Conservation (phyloP, 2,888 invertebrate genomes). For the Xestoiulus laeticollis region DNA sequence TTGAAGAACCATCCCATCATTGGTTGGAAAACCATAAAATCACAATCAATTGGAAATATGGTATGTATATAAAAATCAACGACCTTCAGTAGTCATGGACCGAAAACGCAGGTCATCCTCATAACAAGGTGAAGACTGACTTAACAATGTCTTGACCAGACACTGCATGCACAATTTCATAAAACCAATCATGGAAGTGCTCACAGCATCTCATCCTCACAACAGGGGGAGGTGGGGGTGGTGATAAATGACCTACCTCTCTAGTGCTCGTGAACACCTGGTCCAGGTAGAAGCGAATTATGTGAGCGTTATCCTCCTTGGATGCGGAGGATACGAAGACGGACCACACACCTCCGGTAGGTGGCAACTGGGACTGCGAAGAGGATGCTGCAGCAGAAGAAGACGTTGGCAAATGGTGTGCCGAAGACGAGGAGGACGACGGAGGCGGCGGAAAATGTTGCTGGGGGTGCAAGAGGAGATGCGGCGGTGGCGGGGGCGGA, state of each 20-base stretch:
- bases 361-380: not conserved
- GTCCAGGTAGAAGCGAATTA: slow-evolving; percentile 50
- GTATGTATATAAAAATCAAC: too few species aligned
- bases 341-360: slow-evolving; percentile 49
- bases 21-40: too few species aligned
- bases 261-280: slow-evolving; percentile 50
- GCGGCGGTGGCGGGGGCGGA: slow-evolving; percentile 46
- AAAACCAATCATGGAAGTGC: too few species aligned
- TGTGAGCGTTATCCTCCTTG: slow-evolving; percentile 50
- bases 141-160: too few species aligned
- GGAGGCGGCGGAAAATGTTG: slow-evolving; percentile 40
- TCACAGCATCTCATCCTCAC: not conserved
- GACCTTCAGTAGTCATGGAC: too few species aligned
- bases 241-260: slow-evolving; percentile 31
- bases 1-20: too few species aligned
- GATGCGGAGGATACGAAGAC: slow-evolving; percentile 47
- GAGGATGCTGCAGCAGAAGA: slow-evolving; percentile 9
- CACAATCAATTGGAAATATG: too few species aligned
- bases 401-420: not conserved
- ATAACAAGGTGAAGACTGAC: too few species aligned
- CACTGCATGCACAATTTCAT: too few species aligned
- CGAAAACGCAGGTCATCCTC: too few species aligned
- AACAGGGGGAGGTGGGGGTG: not conserved
- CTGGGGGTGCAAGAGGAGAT: not conserved
- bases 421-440: not conserved